phyloP scores from a whole-genome alignment of 2,113 vertebrate species.

The Rousettus leschenaultii region DNA sequence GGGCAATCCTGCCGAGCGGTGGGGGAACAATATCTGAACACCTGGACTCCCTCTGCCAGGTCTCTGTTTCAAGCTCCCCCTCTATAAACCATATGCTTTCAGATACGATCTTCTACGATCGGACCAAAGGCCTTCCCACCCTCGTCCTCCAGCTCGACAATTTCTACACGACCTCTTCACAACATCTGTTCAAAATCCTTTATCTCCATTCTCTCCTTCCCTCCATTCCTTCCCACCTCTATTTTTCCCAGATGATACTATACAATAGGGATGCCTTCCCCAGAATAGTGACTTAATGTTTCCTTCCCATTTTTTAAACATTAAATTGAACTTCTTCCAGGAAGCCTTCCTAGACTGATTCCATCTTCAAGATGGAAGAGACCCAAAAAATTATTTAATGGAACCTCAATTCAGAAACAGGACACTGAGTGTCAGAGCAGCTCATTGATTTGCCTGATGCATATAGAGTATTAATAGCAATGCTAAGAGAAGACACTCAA shows the following conservation, averaged over 20 bases:
- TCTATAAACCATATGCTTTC: neutral
- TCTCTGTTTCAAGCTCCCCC: neutral
- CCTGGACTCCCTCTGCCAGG: neutral
- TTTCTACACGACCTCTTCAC: neutral
- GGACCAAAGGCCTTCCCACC: neutral
- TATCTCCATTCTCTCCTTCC: neutral
- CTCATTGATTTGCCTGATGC: neutral
- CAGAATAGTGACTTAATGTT: neutral
- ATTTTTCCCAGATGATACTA: neutral
- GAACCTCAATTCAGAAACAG: neutral
- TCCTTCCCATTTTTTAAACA: neutral
- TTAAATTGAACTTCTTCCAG: neutral
- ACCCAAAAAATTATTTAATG: neutral
- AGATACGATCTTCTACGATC: neutral
- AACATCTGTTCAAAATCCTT: neutral
- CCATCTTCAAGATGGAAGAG: neutral
- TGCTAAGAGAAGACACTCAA: neutral
- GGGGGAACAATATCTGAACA: neutral
- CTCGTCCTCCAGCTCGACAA: neutral
- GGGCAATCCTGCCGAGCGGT: neutral
- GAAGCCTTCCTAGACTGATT: neutral
- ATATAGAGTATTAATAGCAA: rapidly evolving
- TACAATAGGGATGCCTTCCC: neutral
- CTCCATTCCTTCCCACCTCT: neutral
- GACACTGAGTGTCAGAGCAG: neutral